These are phyloP conservation scores for Drosophila tripunctata DNA, from an alignment of 2,888 invertebrate genomes.

Conservation along the genomic window DNA sequence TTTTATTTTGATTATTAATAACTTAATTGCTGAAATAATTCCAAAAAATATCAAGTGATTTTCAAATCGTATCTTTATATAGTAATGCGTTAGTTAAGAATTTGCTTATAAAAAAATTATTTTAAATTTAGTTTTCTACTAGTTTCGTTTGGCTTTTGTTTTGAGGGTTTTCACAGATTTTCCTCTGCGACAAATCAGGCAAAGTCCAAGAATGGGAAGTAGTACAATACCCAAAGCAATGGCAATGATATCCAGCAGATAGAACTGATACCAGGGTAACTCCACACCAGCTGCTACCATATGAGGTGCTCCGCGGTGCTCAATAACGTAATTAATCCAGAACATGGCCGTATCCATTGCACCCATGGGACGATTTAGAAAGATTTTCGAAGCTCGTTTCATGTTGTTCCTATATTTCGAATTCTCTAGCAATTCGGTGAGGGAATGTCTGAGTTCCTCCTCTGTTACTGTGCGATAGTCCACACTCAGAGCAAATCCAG, in stretches of 20 bases:
- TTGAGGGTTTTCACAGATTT: conserved; percentile 16
- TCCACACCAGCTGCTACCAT: conserved; percentile 75
- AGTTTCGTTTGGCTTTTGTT: conserved; percentile 22
- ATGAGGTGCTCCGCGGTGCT: conserved; percentile 82
- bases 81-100: too few relatives aligned
- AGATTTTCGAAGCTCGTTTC: conserved; percentile 69
- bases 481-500: conserved; percentile 75
- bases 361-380: conserved; percentile 78
- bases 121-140: neutral
- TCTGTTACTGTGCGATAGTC: conserved; percentile 70
- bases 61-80: too few relatives aligned
- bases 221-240: conserved; percentile 31
- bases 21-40: too few relatives aligned
- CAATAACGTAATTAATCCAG: conserved; percentile 83
- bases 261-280: conserved; percentile 81
- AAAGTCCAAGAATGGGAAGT: conserved; percentile 27
- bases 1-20: too few relatives aligned
- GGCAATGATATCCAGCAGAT: conserved; percentile 77
- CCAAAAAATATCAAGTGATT: too few relatives aligned
- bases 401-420: conserved; percentile 79
- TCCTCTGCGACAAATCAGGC: conserved; percentile 12
- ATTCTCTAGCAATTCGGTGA: conserved; percentile 81
- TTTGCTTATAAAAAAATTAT: neutral
- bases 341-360: conserved; percentile 82
- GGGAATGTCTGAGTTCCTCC: conserved; percentile 56